Evolutionary conservation across 2,797 vertebrate species (phyloP).

Genomic region (Acanthornis magna): DNA sequence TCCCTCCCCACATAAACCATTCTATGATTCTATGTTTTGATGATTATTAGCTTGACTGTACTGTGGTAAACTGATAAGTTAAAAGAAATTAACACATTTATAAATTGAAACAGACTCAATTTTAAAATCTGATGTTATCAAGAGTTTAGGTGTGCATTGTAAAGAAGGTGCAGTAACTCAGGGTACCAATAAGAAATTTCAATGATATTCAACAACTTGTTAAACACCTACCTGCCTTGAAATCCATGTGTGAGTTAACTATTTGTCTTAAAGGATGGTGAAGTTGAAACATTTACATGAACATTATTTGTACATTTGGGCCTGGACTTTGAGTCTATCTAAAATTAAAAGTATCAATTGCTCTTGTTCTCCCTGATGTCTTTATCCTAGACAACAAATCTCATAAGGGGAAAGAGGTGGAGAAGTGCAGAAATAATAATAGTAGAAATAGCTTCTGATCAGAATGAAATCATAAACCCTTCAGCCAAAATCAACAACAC

Average conservation of each 20-base stretch:
- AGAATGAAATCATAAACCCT: background rate
- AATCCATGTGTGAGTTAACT: background rate
- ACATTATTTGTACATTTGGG: background rate
- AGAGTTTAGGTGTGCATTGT: background rate
- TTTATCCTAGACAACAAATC: background rate
- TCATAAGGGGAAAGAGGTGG: background rate
- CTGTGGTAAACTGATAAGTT: background rate
- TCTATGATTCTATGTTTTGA: background rate
- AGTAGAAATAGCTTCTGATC: background rate
- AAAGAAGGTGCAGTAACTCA: background rate
- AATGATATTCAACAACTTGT: background rate
- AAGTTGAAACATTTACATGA: background rate
- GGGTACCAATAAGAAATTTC: background rate
- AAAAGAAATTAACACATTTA: background rate
- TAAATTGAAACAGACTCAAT: background rate
- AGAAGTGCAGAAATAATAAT: background rate
- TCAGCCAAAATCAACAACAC: conserved; percentile 52
- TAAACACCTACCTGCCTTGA: background rate
- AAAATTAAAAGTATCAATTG: background rate
- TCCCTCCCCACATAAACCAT: background rate
- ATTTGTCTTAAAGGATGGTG: background rate
- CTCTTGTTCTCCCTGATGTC: background rate
- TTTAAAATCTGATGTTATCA: background rate
- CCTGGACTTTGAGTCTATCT: background rate
- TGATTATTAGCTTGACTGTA: background rate